Evolutionary conservation across 1,140 invertebrate species (phyloP), one percentile per base, ranked within the genome.

Genomic region (Ceratina australensis): DNA sequence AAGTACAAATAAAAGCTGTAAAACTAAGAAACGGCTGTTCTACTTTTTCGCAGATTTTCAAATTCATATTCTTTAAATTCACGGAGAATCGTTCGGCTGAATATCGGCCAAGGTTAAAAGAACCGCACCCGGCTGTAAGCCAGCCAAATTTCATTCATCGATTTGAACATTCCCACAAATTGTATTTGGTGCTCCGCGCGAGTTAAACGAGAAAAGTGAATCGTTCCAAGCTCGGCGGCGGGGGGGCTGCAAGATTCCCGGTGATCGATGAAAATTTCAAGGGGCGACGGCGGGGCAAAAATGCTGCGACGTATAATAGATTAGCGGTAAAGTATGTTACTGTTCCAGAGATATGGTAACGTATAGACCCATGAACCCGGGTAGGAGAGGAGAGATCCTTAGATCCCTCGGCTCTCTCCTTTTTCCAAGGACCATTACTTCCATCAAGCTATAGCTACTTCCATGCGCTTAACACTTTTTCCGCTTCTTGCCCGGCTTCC

Each of bases 391-490:
- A 57, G 56, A 76, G 66, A 76, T 76, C 56, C 74, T 76, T 61
- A 69, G 56, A 18, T 16, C 33, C 33, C 33, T 42, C 47, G 7
- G 66, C 26, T 76, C 60, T 57, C 57, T 75, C 20, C 73, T 69
- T 76, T 76, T 69, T 61, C 56, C 74, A 52, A 76, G 65, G 47
- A 61, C 74, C 74, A 76, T 76, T 76, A 76, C 74, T 76, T 69
- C 66, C 57, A 69, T 61, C 66, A 42, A 10, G 47, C 74, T 52
- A 69, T 60, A 76, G 65, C 74, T 47, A 60, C 74, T 69, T 76
- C 74, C 74, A 76, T 57, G 74, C 56, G 74, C 57, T 76, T 76
- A 76, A 76, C 74, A 76, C 47, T 76, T 76, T 76, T 76, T 76
- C 26, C 56, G 47, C 66, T 76, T 76, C 49, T 69, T 69, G 26